A percentile compares a stretch with the other conserved stretches of the same genome.
Conservation (phyloP, 1,140 invertebrate species). For the Antheraea pernyi region DNA sequence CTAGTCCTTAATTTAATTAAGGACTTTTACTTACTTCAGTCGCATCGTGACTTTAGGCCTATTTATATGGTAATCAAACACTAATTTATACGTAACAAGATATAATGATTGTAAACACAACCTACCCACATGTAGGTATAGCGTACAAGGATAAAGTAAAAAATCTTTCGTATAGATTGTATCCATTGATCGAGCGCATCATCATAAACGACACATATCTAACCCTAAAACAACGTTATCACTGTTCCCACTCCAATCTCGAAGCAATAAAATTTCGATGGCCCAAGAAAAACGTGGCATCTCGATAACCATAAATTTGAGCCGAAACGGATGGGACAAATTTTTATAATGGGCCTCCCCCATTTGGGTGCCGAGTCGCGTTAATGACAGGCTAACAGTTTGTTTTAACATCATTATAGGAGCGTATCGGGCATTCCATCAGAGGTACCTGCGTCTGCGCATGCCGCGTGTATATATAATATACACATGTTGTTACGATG, state of each 20-base stretch:
- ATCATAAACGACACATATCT: conserved; percentile 50
- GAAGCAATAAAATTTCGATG: conserved; percentile 73
- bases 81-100: too few species aligned
- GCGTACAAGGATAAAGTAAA: not conserved
- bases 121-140: too few species aligned
- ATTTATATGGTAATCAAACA: too few species aligned
- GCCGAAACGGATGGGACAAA: conserved; percentile 77
- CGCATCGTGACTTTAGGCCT: too few species aligned
- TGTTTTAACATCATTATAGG: conserved; percentile 79
- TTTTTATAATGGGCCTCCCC: conserved; percentile 77
- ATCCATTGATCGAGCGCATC: conserved; percentile 50
- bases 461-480: conserved; percentile 6
- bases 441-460: conserved; percentile 52
- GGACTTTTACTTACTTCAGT: too few species aligned
- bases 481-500: conserved; percentile 9
- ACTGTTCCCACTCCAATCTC: conserved; percentile 72
- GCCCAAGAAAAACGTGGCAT: conserved; percentile 67
- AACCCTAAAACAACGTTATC: conserved; percentile 73
- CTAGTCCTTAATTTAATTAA: too few species aligned
- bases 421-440: conserved; percentile 76
- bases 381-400: conserved; percentile 77
- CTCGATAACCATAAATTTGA: conserved; percentile 77
- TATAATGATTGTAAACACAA: too few species aligned
- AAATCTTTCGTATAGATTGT: not conserved
- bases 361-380: conserved; percentile 67